Conservation (phyloP, 2,113 vertebrate genomes). For the Myotis lucifugus region DNA sequence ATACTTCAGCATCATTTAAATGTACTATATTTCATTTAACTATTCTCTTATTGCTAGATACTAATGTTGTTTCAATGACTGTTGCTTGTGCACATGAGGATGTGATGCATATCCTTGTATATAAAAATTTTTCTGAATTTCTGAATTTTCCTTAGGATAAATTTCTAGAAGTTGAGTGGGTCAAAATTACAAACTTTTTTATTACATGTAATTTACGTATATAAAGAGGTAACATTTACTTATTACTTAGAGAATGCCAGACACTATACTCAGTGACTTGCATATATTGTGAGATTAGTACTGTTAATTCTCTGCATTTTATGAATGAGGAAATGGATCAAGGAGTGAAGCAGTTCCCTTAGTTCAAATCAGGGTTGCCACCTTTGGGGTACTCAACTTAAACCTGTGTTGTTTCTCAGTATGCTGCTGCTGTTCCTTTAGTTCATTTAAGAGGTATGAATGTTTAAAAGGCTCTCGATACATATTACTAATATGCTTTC, state of each 20-base stretch:
- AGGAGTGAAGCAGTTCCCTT: neutral
- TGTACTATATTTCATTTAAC: neutral
- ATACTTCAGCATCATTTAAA: slow-evolving; percentile 2
- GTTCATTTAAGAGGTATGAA: slow-evolving; percentile 13
- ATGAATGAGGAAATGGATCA: slow-evolving; percentile 15
- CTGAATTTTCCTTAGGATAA: slow-evolving; percentile 20
- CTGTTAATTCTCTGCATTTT: neutral
- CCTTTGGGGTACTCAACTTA: neutral
- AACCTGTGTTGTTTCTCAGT: slow-evolving; percentile 15
- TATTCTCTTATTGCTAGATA: neutral
- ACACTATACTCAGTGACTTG: neutral
- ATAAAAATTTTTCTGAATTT: neutral
- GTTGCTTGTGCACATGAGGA: neutral
- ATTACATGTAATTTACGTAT: neutral
- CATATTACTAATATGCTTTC: slow-evolving; percentile 4
- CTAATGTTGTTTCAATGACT: neutral
- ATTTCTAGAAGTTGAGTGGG: slow-evolving; percentile 24
- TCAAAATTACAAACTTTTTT: slow-evolving; percentile 30
- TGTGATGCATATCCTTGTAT: neutral
- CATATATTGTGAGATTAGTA: neutral
- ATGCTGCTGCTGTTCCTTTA: neutral
- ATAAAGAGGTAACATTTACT: neutral
- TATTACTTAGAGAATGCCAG: neutral
- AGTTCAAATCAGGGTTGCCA: neutral
- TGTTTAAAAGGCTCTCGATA: slow-evolving; percentile 26